Conservation (phyloP, 1,140 invertebrate species). For the Venturia canescens region DNA sequence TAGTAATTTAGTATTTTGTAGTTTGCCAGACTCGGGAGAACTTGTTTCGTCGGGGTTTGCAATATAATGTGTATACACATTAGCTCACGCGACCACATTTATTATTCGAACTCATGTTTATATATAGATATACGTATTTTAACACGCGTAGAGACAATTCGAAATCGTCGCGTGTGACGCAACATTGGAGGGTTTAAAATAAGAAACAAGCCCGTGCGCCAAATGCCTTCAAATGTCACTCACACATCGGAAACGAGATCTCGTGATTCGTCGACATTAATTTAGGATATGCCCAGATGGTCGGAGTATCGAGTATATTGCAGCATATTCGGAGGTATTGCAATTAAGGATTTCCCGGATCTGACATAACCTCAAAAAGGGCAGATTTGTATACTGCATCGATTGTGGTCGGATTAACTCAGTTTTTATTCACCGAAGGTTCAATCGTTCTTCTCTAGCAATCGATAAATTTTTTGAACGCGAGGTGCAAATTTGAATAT, state of each 20-base stretch:
- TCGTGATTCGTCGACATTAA: slow-evolving; percentile 50
- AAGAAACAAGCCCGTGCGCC: slow-evolving; percentile 48
- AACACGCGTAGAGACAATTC: slow-evolving; percentile 39
- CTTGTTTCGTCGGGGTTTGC: background rate
- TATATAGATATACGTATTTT: background rate
- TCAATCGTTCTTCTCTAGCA: too few species aligned
- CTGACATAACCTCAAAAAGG: background rate
- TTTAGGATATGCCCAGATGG: slow-evolving; percentile 24
- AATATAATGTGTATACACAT: slow-evolving; percentile 4
- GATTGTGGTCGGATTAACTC: too few species aligned
- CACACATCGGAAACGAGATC: slow-evolving; percentile 43
- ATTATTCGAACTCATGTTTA: slow-evolving; percentile 6
- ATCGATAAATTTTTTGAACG: too few species aligned
- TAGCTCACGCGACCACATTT: background rate
- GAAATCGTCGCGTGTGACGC: slow-evolving; percentile 28
- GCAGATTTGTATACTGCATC: background rate
- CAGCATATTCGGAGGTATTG: background rate
- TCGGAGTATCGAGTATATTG: background rate
- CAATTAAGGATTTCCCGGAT: background rate
- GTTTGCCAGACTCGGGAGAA: slow-evolving; percentile 3
- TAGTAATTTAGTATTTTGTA: background rate
- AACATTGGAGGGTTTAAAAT: slow-evolving; percentile 50
- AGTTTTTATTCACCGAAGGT: too few species aligned
- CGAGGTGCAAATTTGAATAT: too few species aligned
- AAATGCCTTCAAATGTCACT: slow-evolving; percentile 55